Conservation (phyloP, 2,888 invertebrate species). For the Vanessa cardui region DNA sequence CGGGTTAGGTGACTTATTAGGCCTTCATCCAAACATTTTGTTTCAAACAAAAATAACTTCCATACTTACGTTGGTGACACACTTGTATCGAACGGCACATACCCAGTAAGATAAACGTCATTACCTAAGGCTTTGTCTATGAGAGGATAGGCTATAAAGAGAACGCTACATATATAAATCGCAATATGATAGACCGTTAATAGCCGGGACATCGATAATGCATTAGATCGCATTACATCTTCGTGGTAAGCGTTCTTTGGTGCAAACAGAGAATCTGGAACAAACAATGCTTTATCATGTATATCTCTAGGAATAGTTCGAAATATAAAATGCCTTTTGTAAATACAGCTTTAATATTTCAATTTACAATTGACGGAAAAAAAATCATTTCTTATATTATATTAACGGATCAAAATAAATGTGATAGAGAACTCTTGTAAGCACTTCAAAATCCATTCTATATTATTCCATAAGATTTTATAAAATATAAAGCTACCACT, state of each 20-base stretch:
- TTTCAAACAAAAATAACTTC: not conserved
- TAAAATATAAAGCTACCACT: too few relatives aligned
- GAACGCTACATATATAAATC: slow-evolving; percentile 48
- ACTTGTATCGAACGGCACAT: slow-evolving; percentile 64
- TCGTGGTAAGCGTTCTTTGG: slow-evolving; percentile 53
- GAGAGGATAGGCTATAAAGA: slow-evolving; percentile 60
- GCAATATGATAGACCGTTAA: slow-evolving; percentile 54
- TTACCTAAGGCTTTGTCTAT: slow-evolving; percentile 56
- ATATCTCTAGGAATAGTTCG: too few relatives aligned
- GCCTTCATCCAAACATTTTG: not conserved
- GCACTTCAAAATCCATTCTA: too few relatives aligned
- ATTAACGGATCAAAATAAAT: too few relatives aligned
- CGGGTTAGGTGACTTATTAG: too few relatives aligned
- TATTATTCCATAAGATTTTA: too few relatives aligned
- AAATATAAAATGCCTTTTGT: too few relatives aligned
- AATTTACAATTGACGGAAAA: not conserved
- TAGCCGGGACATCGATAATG: slow-evolving; percentile 55
- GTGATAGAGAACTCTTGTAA: too few relatives aligned
- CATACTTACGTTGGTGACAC: slow-evolving; percentile 55
- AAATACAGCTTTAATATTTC: not conserved
- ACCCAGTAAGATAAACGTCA: slow-evolving; percentile 60
- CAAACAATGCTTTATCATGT: not conserved
- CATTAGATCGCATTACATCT: slow-evolving; percentile 53
- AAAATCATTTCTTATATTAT: too few relatives aligned
- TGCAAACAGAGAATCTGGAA: slow-evolving; percentile 57